A percentile compares a stretch with the other conserved stretches of the same genome.
Conservation (phyloP, 2,888 invertebrate species). For the Phragmatobia fuliginosa region DNA sequence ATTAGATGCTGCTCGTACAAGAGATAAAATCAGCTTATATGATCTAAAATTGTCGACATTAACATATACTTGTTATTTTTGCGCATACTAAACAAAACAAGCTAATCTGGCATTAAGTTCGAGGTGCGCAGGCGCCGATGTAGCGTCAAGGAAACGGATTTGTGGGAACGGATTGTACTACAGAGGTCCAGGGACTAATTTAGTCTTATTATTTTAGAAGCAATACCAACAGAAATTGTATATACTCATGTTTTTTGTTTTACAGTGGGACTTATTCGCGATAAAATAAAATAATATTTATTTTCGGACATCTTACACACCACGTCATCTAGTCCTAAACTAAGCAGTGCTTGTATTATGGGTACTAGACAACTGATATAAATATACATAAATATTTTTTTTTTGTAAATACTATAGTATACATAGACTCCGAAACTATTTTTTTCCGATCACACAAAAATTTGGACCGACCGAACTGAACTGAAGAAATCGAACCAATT, state of each 20-base stretch:
- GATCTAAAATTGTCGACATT: slow-evolving; percentile 41
- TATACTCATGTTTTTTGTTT: too few species aligned
- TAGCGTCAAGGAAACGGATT: slow-evolving; percentile 38
- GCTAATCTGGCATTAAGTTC: not conserved
- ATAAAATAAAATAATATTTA: not conserved
- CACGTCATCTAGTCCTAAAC: too few species aligned
- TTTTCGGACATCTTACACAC: too few species aligned
- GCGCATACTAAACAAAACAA: slow-evolving; percentile 23
- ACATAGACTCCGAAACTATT: too few species aligned
- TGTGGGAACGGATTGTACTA: slow-evolving; percentile 41
- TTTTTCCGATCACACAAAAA: too few species aligned
- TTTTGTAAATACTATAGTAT: too few species aligned
- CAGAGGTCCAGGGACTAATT: slow-evolving; percentile 32
- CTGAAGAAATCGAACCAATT: too few species aligned
- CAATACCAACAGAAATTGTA: not conserved
- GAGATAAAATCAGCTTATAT: slow-evolving; percentile 34
- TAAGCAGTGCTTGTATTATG: too few species aligned
- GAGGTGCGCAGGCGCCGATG: slow-evolving; percentile 46
- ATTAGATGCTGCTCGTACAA: not conserved
- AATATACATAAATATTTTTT: too few species aligned
- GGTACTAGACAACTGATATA: too few species aligned
- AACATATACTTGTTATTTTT: slow-evolving; percentile 40
- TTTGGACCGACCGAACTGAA: too few species aligned
- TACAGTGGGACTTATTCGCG: too few species aligned
- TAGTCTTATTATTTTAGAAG: not conserved